Evolutionary conservation across 2,797 vertebrate species (phyloP), one percentile per base, ranked within the genome.

Genomic region (Chrysocyon brachyurus): DNA sequence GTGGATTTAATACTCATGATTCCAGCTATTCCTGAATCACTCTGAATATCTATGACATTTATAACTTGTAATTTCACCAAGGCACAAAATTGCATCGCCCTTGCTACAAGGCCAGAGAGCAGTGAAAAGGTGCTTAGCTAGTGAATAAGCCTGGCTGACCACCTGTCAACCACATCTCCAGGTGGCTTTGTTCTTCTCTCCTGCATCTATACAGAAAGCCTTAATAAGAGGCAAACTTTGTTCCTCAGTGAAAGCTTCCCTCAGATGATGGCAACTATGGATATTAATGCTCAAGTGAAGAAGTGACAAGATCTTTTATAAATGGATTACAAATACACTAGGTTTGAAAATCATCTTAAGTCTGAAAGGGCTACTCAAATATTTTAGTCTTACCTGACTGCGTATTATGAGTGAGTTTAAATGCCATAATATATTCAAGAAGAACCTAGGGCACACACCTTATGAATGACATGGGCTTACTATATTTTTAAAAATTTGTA

Each of bases 141-240:
- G 70, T 90, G 31, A 90, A 90, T 86, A 87, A 96, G 22, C 78
- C 82, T 70, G 94, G 33, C 85, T 82, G 73, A 78, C 87, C 90
- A 91, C 63, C 66, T 77, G 54, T 82, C 59, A 78, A n/a, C 64
- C 54, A 77, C 70, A 92, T 77, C 19, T 95, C 88, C 21, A 54
- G 90, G 40, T 56, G 36, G 28, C 59, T 95, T 96, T 86, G 72
- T 73, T 96, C 54, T 52, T 83, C 90, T 94, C 61, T 92, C 57
- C 54, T 87, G 26, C n/a, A 78, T 90, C 72, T 82, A 57, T 52
- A 79, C 22, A 92, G 57, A 79, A 94, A 90, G 54, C 56, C 66
- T 52, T 83, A 87, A 81, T 56, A 83, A 87, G 46, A 73, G 70
- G 19, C 31, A 92, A 92, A n/a, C 33, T 73, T 85, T 77, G 36